A percentile compares a stretch with the other conserved stretches of the same genome.
Conservation (phyloP, 2,888 invertebrate genomes). For the Callosobruchus maculatus region DNA sequence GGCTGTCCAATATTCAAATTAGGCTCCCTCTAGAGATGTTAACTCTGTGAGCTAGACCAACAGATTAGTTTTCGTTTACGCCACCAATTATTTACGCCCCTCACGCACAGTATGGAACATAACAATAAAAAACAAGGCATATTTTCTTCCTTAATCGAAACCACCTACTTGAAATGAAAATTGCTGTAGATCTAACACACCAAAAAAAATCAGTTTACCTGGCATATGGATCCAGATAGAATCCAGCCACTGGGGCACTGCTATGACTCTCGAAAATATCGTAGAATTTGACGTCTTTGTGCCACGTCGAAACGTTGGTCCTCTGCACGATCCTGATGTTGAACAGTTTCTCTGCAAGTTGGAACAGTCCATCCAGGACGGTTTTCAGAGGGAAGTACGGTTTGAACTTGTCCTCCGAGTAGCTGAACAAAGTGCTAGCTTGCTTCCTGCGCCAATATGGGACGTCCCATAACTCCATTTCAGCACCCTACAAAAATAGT, state of each 20-base stretch:
- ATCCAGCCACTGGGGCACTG: slow-evolving; percentile 68
- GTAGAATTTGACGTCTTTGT: slow-evolving; percentile 79
- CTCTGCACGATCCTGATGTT: slow-evolving; percentile 70
- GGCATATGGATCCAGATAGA: slow-evolving; percentile 81
- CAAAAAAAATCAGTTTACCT: slow-evolving; percentile 22
- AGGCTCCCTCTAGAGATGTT: too few species aligned
- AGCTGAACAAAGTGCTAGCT: slow-evolving; percentile 59
- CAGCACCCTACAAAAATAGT: slow-evolving; percentile 48
- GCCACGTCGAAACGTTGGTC: slow-evolving; percentile 71
- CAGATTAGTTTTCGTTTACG: too few species aligned
- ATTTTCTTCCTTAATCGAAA: too few species aligned
- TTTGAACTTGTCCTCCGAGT: slow-evolving; percentile 67
- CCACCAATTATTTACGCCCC: too few species aligned
- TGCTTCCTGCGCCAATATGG: slow-evolving; percentile 84
- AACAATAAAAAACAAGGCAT: too few species aligned
- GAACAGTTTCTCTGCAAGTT: slow-evolving; percentile 73
- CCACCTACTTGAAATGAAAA: too few species aligned
- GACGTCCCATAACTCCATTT: slow-evolving; percentile 77
- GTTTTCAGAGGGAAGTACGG: slow-evolving; percentile 80
- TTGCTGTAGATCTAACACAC: too few species aligned
- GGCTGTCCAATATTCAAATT: too few species aligned
- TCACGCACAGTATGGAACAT: too few species aligned
- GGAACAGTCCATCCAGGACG: slow-evolving; percentile 76
- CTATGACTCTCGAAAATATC: slow-evolving; percentile 70
- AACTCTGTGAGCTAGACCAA: too few species aligned